Base-by-base conservation (phyloP, 2,888 invertebrate genomes). In the Trissolcus japonicus region DNA sequence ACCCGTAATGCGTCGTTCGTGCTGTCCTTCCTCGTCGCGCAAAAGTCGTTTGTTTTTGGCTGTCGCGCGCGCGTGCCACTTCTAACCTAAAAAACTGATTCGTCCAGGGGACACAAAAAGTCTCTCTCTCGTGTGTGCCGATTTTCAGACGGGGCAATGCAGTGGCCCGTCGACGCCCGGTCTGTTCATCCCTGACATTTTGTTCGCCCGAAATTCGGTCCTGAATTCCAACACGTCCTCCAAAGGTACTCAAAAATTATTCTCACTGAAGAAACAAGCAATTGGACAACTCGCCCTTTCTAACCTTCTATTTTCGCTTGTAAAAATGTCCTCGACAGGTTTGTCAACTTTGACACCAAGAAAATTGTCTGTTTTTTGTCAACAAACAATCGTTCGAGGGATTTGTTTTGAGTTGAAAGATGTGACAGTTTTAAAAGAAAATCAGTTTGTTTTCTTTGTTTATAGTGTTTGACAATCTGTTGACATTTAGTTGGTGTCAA, bases 1-100 rank as follows among this genome's bases (percentile, higher is more conserved):
- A 41, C 9, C 54, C 53, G 46, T 68, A 77, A 73, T 73, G 72
- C 60, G 73, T 63, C 68, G 67, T 72, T 57, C 48, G 73, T 50
- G 50, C 62, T 43, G 61, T 71, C 66, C 54, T 74, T 69, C 63
- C 65, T 21, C 21, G 71, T 55, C 43, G 63, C 50, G 25, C 35
- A 69, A 75, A 68, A 73, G 54, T 63, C 66, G 54, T 63, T 59
- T 76, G 75, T 73, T 73, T 72, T 65, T 67, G 50, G 35, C 57
- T 19, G 43, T 66, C 69, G 78, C 73, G 83, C 73, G 83, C 75
- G 83, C 77, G 82, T 83, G 83, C 62, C 75, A 82, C 82, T 79
- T 82, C 80, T 85, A 85, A 85, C 85, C 85, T 85, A 73, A 59
- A 74, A 74, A 56, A 25, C 14, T 25, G 4, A 48, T 16, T 4